A percentile compares a stretch with the other conserved stretches of the same genome.
These are phyloP conservation scores for Drosophila flavopinicola DNA, from an alignment of 2,888 invertebrate species.

Conservation along the genomic window DNA sequence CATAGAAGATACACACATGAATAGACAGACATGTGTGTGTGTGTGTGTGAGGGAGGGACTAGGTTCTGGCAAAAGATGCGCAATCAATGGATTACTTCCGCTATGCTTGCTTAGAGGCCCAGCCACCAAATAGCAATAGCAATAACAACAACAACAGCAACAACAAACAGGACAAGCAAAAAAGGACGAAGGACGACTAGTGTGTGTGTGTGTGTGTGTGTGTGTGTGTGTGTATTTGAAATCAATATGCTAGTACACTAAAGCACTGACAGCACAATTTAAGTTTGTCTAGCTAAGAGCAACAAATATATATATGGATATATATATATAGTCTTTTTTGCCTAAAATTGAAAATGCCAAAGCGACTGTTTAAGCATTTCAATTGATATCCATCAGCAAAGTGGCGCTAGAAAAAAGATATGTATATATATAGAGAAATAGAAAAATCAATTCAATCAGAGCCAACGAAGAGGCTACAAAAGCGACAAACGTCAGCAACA, in stretches of 20 bases:
- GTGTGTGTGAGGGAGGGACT: slow-evolving; percentile 11
- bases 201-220: slow-evolving; percentile 18
- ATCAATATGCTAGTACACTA: slow-evolving; percentile 55
- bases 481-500: slow-evolving; percentile 70
- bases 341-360: slow-evolving; percentile 69
- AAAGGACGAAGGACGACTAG: slow-evolving; percentile 10
- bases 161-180: slow-evolving; percentile 10
- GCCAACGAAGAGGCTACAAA: slow-evolving; percentile 36
- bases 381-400: slow-evolving; percentile 80
- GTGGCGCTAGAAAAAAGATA: slow-evolving; percentile 54
- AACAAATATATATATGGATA: slow-evolving; percentile 42
- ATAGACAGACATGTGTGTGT: background rate
- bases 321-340: slow-evolving; percentile 16
- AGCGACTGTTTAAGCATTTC: slow-evolving; percentile 72
- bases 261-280: slow-evolving; percentile 58
- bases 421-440: slow-evolving; percentile 41
- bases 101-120: slow-evolving; percentile 50
- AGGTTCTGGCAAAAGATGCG: slow-evolving; percentile 43
- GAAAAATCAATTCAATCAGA: slow-evolving; percentile 75
- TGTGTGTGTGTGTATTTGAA: slow-evolving; percentile 36
- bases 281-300: slow-evolving; percentile 57
- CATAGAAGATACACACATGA: background rate
- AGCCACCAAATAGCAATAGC: slow-evolving; percentile 45
- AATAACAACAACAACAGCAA: slow-evolving; percentile 7
- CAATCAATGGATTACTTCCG: slow-evolving; percentile 75